A percentile compares a stretch with the other conserved stretches of the same genome.
Conservation (phyloP, 30 jellyfish, hydroid and myxozoan genomes). For the Phacellophora camtschatica region DNA sequence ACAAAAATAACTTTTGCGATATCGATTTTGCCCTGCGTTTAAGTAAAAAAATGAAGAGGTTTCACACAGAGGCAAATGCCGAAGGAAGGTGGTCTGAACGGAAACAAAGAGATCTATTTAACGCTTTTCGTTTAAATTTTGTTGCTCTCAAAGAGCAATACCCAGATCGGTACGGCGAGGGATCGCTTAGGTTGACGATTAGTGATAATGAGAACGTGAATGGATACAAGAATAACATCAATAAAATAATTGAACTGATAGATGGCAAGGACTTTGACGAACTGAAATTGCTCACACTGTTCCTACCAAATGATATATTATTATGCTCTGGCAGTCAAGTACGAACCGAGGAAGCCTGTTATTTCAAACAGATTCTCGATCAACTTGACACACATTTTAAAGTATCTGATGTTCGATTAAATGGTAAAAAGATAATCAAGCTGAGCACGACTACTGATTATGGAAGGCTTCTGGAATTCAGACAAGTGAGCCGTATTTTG, state of each 20-base stretch:
- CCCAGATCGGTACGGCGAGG: background rate
- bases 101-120: background rate
- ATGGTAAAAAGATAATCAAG: conserved; percentile 21
- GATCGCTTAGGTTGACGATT: background rate
- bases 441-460: conserved; percentile 7
- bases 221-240: conserved; percentile 7
- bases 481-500: conserved; percentile 27
- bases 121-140: background rate
- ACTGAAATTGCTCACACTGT: background rate
- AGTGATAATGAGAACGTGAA: background rate
- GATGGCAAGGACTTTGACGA: background rate
- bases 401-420: background rate
- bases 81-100: background rate
- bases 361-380: conserved; percentile 17
- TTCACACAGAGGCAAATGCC: background rate
- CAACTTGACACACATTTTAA: conserved; percentile 13
- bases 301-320: conserved; percentile 21
- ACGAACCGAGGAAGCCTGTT: background rate
- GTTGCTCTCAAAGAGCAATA: background rate
- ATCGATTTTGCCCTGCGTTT: background rate
- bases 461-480: background rate
- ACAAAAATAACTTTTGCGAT: background rate
- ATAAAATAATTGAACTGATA: background rate
- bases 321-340: background rate
- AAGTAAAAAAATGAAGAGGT: background rate